These are phyloP conservation scores for Orientallactaga bullata DNA, from an alignment of 2,113 vertebrate genomes.

Conservation along the genomic window DNA sequence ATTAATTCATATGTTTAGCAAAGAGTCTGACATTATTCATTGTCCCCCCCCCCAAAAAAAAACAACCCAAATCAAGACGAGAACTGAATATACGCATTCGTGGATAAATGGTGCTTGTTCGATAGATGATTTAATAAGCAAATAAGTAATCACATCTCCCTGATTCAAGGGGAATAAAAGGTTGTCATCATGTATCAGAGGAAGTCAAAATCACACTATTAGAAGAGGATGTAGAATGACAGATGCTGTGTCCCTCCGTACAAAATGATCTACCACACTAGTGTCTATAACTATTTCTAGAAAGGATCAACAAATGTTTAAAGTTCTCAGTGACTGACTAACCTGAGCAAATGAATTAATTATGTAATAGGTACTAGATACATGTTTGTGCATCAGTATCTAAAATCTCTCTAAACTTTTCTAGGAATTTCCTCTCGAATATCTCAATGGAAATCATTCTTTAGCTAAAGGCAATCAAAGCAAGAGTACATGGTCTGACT, in stretches of 20 bases:
- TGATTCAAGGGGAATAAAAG: not conserved
- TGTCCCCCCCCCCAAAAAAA: not conserved
- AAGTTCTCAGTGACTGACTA: not conserved
- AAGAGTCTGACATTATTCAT: not conserved
- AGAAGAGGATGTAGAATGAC: not conserved
- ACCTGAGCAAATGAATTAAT: not conserved
- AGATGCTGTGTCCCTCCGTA: not conserved
- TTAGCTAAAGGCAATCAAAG: not conserved
- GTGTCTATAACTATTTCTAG: not conserved
- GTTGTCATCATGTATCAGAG: not conserved
- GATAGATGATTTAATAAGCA: not conserved
- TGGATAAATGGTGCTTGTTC: not conserved
- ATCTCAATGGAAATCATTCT: constrained; percentile 25
- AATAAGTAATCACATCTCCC: not conserved
- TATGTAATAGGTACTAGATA: not conserved
- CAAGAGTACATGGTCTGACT: not conserved
- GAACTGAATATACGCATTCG: not conserved
- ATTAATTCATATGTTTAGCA: not conserved
- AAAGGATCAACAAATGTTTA: not conserved
- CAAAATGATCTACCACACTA: not conserved
- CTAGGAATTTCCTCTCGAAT: not conserved
- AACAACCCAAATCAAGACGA: not conserved
- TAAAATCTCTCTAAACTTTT: not conserved
- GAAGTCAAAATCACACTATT: not conserved
- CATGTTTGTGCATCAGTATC: not conserved